These are phyloP conservation scores for Aricia artaxerxes DNA, from an alignment of 2,888 invertebrate genomes.

Conservation along the genomic window DNA sequence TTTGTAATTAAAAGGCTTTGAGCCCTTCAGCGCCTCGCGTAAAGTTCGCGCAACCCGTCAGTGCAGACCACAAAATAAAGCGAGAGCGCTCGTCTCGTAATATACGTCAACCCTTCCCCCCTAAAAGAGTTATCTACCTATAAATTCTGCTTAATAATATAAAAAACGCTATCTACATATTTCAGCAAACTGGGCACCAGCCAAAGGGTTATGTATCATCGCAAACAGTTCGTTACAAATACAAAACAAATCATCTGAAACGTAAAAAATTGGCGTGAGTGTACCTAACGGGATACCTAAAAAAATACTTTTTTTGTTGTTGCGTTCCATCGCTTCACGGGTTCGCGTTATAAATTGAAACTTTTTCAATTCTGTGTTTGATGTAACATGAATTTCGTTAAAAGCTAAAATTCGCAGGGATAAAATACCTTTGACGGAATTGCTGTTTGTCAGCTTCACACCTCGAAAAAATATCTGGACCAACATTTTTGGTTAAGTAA, in stretches of 20 bases:
- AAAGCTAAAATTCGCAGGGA: conserved; percentile 39
- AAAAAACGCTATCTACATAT: background rate
- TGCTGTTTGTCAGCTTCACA: conserved; percentile 43
- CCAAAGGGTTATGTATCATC: conserved; percentile 11
- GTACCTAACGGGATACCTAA: background rate
- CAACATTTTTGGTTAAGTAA: background rate
- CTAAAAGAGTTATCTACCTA: background rate
- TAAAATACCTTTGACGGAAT: conserved; percentile 54
- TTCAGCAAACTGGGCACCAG: background rate
- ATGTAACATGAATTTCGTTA: conserved; percentile 41
- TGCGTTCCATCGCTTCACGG: background rate
- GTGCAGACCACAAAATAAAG: conserved; percentile 14
- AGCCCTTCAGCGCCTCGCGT: background rate
- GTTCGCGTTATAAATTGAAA: conserved; percentile 39
- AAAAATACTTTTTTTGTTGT: conserved; percentile 19
- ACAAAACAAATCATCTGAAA: conserved; percentile 13
- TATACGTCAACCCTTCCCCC: background rate
- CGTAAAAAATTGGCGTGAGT: conserved; percentile 10
- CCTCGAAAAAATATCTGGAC: conserved; percentile 24
- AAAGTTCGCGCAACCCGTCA: conserved; percentile 12
- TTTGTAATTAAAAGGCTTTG: conserved; percentile 23
- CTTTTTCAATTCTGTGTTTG: conserved; percentile 44
- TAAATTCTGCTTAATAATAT: background rate
- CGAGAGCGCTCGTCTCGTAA: background rate
- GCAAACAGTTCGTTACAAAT: conserved; percentile 13